Percentiles rank a stretch among this genome's conserved stretches.
Evolutionary conservation across 2,797 vertebrate species (phyloP).

Genomic region (Phalanger gymnotis): DNA sequence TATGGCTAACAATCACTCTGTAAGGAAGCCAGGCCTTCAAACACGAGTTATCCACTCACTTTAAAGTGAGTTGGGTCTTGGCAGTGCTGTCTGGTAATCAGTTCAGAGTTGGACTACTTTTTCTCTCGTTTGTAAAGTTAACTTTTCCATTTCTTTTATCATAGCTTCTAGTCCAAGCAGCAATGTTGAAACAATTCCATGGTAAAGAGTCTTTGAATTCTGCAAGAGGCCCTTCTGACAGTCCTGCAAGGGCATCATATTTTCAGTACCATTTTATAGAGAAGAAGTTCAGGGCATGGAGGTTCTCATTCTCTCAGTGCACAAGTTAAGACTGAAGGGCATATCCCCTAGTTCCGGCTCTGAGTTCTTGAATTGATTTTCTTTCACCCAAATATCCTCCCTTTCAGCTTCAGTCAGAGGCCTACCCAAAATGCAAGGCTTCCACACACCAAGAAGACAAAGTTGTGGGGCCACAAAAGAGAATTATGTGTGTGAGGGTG

Average conservation of each 20-base stretch:
- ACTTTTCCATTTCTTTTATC: neutral
- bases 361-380: neutral
- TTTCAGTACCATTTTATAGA: neutral
- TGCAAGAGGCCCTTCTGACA: neutral
- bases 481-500: neutral
- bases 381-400: neutral
- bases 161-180: neutral
- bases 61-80: neutral
- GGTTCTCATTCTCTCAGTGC: neutral
- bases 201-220: neutral
- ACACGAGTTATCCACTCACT: neutral
- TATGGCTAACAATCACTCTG: neutral
- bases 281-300: neutral
- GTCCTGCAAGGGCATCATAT: neutral
- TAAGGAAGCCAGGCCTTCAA: neutral
- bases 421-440: neutral
- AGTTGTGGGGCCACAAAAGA: neutral
- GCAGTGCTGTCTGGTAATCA: neutral
- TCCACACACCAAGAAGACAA: neutral
- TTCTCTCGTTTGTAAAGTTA: neutral
- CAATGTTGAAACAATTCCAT: neutral
- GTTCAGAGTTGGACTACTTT: neutral
- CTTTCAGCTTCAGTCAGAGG: neutral
- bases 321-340: neutral
- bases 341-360: neutral